phyloP scores from a whole-genome alignment of 2,113 vertebrate species.

The Urocitellus parryii region DNA sequence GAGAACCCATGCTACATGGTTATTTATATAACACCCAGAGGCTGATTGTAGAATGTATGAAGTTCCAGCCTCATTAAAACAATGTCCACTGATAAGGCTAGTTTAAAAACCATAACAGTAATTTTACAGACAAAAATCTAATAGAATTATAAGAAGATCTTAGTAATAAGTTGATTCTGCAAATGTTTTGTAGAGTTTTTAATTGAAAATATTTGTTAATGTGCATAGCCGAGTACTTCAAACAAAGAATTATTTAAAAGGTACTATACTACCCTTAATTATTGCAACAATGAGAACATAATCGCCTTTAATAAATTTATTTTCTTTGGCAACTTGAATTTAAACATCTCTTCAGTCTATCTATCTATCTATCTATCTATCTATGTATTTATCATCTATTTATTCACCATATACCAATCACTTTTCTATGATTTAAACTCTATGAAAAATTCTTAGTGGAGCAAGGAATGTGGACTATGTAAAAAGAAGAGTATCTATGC shows the following conservation, averaged over 20 bases:
- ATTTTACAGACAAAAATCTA: slow-evolving; percentile 60
- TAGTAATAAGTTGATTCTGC: slow-evolving; percentile 52
- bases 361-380: too few relatives aligned
- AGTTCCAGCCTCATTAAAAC: slow-evolving; percentile 48
- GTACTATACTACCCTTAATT: not conserved
- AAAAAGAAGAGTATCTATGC: not conserved
- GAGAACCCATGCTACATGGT: not conserved
- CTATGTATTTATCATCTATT: too few relatives aligned
- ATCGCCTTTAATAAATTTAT: not conserved
- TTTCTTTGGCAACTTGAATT: not conserved
- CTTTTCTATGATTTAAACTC: not conserved
- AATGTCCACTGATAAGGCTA: not conserved
- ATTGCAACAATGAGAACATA: not conserved
- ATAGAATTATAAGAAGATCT: slow-evolving; percentile 1
- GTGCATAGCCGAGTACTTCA: not conserved
- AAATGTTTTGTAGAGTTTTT: slow-evolving; percentile 37
- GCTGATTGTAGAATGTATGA: not conserved
- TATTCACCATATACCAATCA: not conserved
- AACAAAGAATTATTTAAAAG: not conserved
- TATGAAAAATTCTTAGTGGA: not conserved
- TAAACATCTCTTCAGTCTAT: not conserved
- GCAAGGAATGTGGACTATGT: not conserved
- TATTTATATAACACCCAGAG: not conserved
- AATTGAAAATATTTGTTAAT: slow-evolving; percentile 62
- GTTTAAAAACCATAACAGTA: slow-evolving; percentile 19